Percentiles rank a stretch among this genome's conserved stretches.
These are phyloP conservation scores for Sycophaga agraensis DNA, from an alignment of 1,140 invertebrate genomes.

Conservation along the genomic window DNA sequence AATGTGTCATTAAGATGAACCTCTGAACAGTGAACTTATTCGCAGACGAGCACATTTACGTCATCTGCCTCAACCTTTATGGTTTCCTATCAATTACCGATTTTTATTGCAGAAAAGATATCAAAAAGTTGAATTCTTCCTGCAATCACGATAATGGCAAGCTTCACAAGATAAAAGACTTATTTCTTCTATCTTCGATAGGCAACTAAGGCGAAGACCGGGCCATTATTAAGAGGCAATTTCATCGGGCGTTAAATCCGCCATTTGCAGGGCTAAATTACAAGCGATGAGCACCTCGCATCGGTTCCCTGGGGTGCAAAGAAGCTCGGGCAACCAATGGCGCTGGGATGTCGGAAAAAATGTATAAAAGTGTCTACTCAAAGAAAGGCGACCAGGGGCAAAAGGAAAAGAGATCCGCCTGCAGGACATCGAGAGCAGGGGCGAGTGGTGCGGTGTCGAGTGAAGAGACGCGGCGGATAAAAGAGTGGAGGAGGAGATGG, in stretches of 20 bases:
- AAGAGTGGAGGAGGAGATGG: background rate
- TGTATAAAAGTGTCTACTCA: background rate
- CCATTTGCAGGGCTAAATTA: conserved; percentile 9
- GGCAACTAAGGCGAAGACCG: background rate
- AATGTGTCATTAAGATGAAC: too few relatives aligned
- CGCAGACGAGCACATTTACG: too few relatives aligned
- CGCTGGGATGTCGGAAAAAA: too few relatives aligned
- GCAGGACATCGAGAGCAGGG: background rate
- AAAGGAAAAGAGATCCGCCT: background rate
- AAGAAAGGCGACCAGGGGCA: background rate
- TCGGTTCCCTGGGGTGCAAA: too few relatives aligned
- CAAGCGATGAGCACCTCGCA: background rate
- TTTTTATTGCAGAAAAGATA: background rate
- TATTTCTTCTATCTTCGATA: background rate
- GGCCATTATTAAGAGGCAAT: conserved; percentile 5
- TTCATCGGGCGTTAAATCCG: conserved; percentile 10
- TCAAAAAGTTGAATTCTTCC: background rate
- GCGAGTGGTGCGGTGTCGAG: background rate
- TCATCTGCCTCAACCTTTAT: too few relatives aligned
- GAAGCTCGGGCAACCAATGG: too few relatives aligned
- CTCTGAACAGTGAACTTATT: too few relatives aligned
- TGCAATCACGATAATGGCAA: conserved; percentile 6
- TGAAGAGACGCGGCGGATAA: background rate
- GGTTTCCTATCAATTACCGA: background rate
- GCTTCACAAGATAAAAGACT: conserved; percentile 5